phyloP scores from a whole-genome alignment of 2,797 vertebrate species.

The Hydrophis major region DNA sequence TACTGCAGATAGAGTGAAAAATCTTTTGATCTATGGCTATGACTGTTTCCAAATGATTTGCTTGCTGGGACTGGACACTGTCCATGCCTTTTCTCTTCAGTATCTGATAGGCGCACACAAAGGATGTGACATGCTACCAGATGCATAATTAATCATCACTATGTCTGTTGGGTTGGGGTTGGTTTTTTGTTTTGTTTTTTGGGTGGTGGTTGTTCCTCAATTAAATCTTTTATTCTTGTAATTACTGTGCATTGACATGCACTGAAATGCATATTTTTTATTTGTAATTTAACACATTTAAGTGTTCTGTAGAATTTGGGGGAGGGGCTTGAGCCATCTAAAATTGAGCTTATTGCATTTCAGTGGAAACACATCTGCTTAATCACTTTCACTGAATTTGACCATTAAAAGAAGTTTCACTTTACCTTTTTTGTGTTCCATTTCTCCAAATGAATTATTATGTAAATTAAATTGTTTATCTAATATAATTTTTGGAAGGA shows the following conservation, averaged over 20 bases:
- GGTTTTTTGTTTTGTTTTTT: too few relatives aligned
- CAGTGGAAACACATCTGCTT: not conserved
- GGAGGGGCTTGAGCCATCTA: too few relatives aligned
- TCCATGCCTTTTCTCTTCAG: constrained; percentile 79
- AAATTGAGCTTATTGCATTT: not conserved
- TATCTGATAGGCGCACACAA: constrained; percentile 80
- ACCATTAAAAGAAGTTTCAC: not conserved
- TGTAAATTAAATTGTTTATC: not conserved
- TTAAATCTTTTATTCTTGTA: constrained; percentile 61
- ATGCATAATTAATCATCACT: constrained; percentile 78
- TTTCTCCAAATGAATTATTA: not conserved
- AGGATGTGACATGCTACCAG: constrained; percentile 75
- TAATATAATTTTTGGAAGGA: not conserved
- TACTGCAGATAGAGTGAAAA: constrained; percentile 73
- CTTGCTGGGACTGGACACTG: constrained; percentile 82
- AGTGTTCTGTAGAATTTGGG: rapidly evolving
- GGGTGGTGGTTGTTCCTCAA: constrained; percentile 35
- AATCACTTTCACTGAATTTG: not conserved
- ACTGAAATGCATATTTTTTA: constrained; percentile 29
- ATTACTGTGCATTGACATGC: constrained; percentile 48
- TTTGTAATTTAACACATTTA: constrained; percentile 35
- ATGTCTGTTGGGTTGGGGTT: constrained; percentile 48
- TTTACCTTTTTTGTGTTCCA: not conserved
- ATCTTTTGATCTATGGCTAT: constrained; percentile 88
- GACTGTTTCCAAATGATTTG: constrained; percentile 88